Base-by-base conservation (phyloP, 1,140 invertebrate species). In the Pomacea maculata region DNA sequence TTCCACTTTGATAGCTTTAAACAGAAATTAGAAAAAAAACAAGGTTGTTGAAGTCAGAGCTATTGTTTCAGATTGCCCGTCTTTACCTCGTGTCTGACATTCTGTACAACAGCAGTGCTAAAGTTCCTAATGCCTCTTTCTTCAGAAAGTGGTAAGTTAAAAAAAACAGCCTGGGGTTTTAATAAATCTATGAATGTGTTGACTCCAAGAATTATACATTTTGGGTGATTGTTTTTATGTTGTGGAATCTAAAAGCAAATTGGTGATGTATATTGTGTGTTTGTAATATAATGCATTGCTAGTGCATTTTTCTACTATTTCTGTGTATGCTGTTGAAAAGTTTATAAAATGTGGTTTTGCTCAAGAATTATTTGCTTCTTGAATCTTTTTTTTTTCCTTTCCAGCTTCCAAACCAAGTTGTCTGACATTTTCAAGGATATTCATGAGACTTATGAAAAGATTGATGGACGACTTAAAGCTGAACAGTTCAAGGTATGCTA, bases 61-160 rank as follows among this genome's bases (percentile, higher is more conserved):
- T 14, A 61, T 61, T 61, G 57, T 92, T 92, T 84, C 90, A 95
- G 93, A 95, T 99, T 85, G 97, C 97, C 29, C 92, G 98, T 83
- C 92, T 99, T 25, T 99, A 98, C 92, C 93, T 99, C 25, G 94
- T 99, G 67, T 99, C 97, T 17, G 99, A 99, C 92, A 97, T 99
- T 84, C 92, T 99, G 73, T 97, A 99, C 89, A 99, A 99, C 91
- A 98, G 97, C 90, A 96, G 96, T 81, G 96, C 97, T 10, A 98
- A 98, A 94, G 95, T 99, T 9, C 95, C 96, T 67, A 99, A 99
- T 93, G 98, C 98, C n/a, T 98, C 97, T 64, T 97, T 95, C 88
- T 99, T 96, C 89, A 94, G 98, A 85, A 96, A 95, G 85, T 90
- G 86, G 90, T 91, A 86, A 90, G 90, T 88, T 65, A 4, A 65